Percentiles rank a stretch among this genome's conserved stretches.
Conservation (phyloP, 2,888 invertebrate species). For the Steinernema scapterisci region DNA sequence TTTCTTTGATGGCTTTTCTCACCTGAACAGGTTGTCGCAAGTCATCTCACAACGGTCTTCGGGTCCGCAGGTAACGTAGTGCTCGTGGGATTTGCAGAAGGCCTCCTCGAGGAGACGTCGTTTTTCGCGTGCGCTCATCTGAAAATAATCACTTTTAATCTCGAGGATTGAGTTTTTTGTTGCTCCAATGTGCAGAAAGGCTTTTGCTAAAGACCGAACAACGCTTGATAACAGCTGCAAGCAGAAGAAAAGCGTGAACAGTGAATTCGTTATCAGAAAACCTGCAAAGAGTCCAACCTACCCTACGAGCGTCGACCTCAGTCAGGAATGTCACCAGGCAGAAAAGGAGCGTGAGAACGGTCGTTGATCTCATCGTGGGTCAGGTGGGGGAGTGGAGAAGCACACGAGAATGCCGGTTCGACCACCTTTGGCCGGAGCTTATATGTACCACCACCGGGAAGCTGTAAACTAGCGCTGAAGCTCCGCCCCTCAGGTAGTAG, state of each 20-base stretch:
- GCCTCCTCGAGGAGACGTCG: slow-evolving; percentile 25
- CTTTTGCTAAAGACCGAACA: too few relatives aligned
- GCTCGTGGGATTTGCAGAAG: slow-evolving; percentile 44
- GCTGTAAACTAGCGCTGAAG: slow-evolving; percentile 7
- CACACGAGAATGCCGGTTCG: not conserved
- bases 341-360: not conserved
- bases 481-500: slow-evolving; percentile 17
- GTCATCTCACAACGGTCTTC: slow-evolving; percentile 54
- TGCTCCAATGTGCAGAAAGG: not conserved
- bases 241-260: too few relatives aligned
- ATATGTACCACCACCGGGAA: slow-evolving; percentile 29
- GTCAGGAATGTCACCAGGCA: slow-evolving; percentile 19
- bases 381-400: not conserved
- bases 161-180: not conserved
- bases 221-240: too few relatives aligned
- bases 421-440: not conserved
- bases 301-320: slow-evolving; percentile 23
- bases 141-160: slow-evolving; percentile 10
- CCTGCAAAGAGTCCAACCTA: slow-evolving; percentile 5
- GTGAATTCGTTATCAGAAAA: not conserved
- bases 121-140: slow-evolving; percentile 25
- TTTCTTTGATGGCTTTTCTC: not conserved
- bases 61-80: slow-evolving; percentile 56
- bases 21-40: slow-evolving; percentile 59
- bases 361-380: slow-evolving; percentile 1